A percentile compares a stretch with the other conserved stretches of the same genome.
Conservation (phyloP, 2,113 vertebrate species). For the Peromyscus leucopus region DNA sequence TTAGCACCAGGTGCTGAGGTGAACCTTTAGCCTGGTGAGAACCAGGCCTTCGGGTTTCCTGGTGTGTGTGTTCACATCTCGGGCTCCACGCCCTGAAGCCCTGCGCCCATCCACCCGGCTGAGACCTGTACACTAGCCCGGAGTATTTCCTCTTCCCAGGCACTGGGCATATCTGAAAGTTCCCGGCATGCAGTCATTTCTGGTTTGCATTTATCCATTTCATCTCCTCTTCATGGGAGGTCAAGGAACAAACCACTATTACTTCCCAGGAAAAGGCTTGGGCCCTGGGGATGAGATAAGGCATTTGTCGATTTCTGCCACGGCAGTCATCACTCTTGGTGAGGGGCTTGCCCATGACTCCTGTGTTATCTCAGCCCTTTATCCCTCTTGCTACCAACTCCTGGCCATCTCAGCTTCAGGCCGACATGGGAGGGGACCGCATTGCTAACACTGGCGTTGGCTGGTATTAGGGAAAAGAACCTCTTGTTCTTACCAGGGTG, state of each 20-base stretch:
- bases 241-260: background rate
- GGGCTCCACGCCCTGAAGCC: background rate
- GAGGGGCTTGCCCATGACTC: fast-evolving
- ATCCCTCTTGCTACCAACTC: background rate
- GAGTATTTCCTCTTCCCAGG: background rate
- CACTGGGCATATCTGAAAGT: background rate
- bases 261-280: background rate
- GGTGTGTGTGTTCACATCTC: fast-evolving
- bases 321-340: too few relatives aligned
- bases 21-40: background rate
- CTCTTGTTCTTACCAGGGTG: background rate
- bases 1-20: background rate
- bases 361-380: background rate
- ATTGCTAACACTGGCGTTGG: fast-evolving
- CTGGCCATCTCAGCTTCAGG: background rate
- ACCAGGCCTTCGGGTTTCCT: background rate
- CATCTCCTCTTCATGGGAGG: background rate
- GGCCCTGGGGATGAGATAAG: too few relatives aligned
- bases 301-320: fast-evolving
- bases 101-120: too few relatives aligned
- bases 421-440: background rate
- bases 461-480: fast-evolving
- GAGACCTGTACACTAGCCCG: background rate
- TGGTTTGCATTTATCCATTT: background rate
- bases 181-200: fast-evolving